Evolutionary conservation across 1,140 invertebrate genomes (phyloP).

Genomic region (Pararge aegeria): DNA sequence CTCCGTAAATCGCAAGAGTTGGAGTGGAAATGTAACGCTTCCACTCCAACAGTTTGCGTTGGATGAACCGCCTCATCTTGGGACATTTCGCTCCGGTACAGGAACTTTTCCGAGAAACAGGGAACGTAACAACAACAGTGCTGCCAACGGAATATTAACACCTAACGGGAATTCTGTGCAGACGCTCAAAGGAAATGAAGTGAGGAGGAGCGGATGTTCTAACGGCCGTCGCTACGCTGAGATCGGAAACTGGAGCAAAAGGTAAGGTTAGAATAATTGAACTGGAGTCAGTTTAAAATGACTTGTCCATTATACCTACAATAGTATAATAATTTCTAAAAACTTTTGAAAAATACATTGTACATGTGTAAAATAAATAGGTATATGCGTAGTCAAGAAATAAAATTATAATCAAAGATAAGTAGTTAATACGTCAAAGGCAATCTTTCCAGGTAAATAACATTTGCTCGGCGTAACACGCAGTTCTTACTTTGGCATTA

Average conservation of each 20-base stretch:
- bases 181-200: constrained; percentile 75
- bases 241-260: constrained; percentile 79
- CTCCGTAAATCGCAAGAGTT: constrained; percentile 76
- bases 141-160: constrained; percentile 73
- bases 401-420: not conserved
- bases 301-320: too few relatives aligned
- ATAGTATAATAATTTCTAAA: not conserved
- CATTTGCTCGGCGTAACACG: constrained; percentile 46
- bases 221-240: constrained; percentile 78
- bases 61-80: constrained; percentile 64
- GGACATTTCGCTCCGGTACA: constrained; percentile 73
- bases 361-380: too few relatives aligned
- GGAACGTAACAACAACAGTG: constrained; percentile 70
- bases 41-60: constrained; percentile 71
- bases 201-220: constrained; percentile 72
- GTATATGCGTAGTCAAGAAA: too few relatives aligned
- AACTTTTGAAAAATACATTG: not conserved
- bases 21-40: constrained; percentile 77
- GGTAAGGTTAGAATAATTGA: constrained; percentile 49
- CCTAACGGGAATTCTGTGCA: constrained; percentile 76
- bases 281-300: not conserved
- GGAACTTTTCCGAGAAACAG: constrained; percentile 74
- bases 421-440: constrained; percentile 24
- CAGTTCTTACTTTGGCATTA: constrained; percentile 57
- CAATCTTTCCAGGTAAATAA: constrained; percentile 55